Base-by-base conservation (phyloP, 2,113 vertebrate species). In the Xenotilapia flavipinnis region DNA sequence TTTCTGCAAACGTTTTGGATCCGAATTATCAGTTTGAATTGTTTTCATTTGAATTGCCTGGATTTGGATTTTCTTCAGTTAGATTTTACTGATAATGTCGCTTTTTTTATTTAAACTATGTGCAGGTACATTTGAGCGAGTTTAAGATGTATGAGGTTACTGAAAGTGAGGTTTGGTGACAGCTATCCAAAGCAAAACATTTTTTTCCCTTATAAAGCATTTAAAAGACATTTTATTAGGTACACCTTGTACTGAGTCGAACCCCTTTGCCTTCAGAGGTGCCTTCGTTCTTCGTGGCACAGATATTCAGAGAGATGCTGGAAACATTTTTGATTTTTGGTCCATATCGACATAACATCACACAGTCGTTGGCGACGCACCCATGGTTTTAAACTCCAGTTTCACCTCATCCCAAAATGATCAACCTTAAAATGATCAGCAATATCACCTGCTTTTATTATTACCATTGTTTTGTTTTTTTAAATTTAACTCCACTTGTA, bases 361-460 rank as follows among this genome's bases (percentile, higher is more conserved):
- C 33, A 65, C 33, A 65, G 31, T 65, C 0, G 2, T 12, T 36
- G 19, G 33, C 3, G 2, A 65, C 19, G 0, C 60, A 38, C 4
- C 60, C 19, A 3, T 38, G 17, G 33, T 65, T 65, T 65, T 38
- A 65, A 65, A 21, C 60, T 65, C 60, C 33, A 65, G 19, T 38
- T 65, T n/a, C 60, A 36, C 0, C 60, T 65, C 33, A 38, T 65
- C 33, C n/a, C 65, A 40, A 68, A 68, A 40, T 6, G 4, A 65
- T 65, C 19, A 40, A 68, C 19, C 62, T 68, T 68, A 40, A 68
- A 68, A 38, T 21, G 0, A 38, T 68, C 19, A 68, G 62, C 36
- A 38, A 38, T 68, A 68, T 68, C 36, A 68, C n/a, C 62, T 68
- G 19, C 36, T 68, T 68, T 40, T 40, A 40, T 40, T 68, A 1